Evolutionary conservation across 2,888 invertebrate genomes (phyloP), one percentile per base, ranked within the genome.

Genomic region (Drosophila peninsularis): DNA sequence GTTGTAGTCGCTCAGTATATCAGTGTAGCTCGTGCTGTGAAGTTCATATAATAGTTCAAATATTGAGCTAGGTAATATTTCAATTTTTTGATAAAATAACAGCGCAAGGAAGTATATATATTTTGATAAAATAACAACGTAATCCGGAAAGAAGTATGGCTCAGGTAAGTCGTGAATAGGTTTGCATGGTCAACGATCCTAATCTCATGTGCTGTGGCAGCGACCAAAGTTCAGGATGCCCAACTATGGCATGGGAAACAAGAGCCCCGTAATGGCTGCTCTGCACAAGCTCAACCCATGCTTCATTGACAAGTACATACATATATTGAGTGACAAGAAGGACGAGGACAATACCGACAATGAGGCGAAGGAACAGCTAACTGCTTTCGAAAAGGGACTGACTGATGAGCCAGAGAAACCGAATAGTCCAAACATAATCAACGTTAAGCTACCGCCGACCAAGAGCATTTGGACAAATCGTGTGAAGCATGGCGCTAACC

Each of bases 211-310:
- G 32, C 42, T 10, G 11, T 14, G 36, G 7, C 41, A 70, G 71
- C 54, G 54, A 41, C 53, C 57, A 1, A 63, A 24, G 41, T 41
- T 63, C 24, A 50, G 50, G 34, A n/a, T 71, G 19, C 50, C 34
- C 39, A 49, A 36, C 17, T 50, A 63, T 17, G 63, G 54, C 14
- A 24, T 64, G 44, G 49, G 44, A 1, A 54, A 58, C 17, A 70
- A 45, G 32, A 49, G 14, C 11, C 52, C 50, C 4, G n/a, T 71
- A 5, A 30, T 52, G 9, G 44, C 49, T 1, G 17, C 58, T 9
- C 21, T 64, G 5, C 63, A 58, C 13, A 70, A 45, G 30, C 30
- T 54, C 2, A 71, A 52, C 5, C 70, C 71, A 9, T 52, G 32
- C 19, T 39, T 71, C 14, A 19, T 42, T 24, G 42, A 49, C 2